These are phyloP conservation scores for Myrmecophaga tridactyla DNA, from an alignment of 2,113 vertebrate genomes.

Conservation along the genomic window DNA sequence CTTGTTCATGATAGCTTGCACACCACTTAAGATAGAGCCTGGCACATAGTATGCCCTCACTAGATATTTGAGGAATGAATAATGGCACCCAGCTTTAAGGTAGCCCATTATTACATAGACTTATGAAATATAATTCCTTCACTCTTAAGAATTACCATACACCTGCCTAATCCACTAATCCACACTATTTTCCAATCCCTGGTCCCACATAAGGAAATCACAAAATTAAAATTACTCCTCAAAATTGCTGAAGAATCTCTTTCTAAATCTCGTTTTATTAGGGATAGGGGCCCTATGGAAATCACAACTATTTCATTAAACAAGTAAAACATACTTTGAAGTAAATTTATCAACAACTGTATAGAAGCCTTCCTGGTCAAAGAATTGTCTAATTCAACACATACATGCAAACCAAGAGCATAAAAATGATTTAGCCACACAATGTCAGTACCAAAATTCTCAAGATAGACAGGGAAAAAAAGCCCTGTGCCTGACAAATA, in stretches of 20 bases:
- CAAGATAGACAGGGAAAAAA: not conserved
- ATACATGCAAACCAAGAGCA: not conserved
- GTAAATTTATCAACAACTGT: not conserved
- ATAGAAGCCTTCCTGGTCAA: not conserved
- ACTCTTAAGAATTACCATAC: not conserved
- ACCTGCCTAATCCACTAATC: not conserved
- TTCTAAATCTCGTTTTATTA: not conserved
- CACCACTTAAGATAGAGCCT: no score
- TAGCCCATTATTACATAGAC: not conserved
- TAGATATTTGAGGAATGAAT: not conserved
- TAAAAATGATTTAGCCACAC: not conserved
- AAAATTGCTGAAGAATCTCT: not conserved
- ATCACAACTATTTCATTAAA: not conserved
- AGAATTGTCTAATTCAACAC: not conserved
- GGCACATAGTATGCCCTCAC: not conserved
- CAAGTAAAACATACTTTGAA: not conserved
- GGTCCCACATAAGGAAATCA: not conserved
- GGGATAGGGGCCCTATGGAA: not conserved
- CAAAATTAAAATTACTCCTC: not conserved
- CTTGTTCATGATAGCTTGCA: no score
- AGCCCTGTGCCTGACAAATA: not conserved
- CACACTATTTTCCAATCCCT: not conserved
- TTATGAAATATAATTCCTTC: not conserved
- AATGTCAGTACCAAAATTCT: slow-evolving; percentile 3
- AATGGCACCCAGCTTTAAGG: not conserved